Evolutionary conservation across 2,797 vertebrate species (phyloP), one percentile per base, ranked within the genome.

Genomic region (Spinus olivaceus): DNA sequence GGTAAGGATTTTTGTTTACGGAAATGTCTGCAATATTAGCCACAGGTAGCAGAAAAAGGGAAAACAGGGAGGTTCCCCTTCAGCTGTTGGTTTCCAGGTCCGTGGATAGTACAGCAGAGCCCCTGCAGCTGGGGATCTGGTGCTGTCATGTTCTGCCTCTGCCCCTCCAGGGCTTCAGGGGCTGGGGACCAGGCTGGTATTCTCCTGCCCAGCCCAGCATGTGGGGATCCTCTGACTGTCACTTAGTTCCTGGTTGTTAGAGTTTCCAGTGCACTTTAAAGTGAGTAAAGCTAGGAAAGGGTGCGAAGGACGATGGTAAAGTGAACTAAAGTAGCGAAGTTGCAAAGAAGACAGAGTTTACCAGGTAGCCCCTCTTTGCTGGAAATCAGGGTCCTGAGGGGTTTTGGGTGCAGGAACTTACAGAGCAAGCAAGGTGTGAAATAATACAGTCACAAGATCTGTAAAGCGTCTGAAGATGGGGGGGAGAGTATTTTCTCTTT

Each of bases 231-330:
- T 51, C 47, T 46, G 37, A 22, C 25, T 11, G 2, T 24, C 1
- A 4, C 23, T 47, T 54, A 5, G 35, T 39, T 71, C 23, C 44
- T 33, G 44, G 13, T 49, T 0, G 2, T 42, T 63, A 0, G 0
- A 12, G 18, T 61, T 78, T 59, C 41, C 33, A 28, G 61, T 24
- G 70, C 32, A 35, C 42, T 81, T 86, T 14, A 11, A 27, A 69
- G 63, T 42, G 50, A 74, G 20, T 73, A 44, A 61, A 77, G 51
- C 21, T 76, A 44, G 8, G 32, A 30, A 50, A 39, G 25, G 8
- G 22, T 77, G 67, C 81, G 61, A 81, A 85, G 35, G 42, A 81
- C 22, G 8, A 44, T 69, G 49, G 19, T 7, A 8, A 28, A 73
- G 16, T 8, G 44, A 86, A 56, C 28, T 54, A 12, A 88, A 85